Percentiles rank a stretch among this genome's conserved stretches.
Conservation (phyloP, 2,797 vertebrate species). For the Sebastes glaucus region DNA sequence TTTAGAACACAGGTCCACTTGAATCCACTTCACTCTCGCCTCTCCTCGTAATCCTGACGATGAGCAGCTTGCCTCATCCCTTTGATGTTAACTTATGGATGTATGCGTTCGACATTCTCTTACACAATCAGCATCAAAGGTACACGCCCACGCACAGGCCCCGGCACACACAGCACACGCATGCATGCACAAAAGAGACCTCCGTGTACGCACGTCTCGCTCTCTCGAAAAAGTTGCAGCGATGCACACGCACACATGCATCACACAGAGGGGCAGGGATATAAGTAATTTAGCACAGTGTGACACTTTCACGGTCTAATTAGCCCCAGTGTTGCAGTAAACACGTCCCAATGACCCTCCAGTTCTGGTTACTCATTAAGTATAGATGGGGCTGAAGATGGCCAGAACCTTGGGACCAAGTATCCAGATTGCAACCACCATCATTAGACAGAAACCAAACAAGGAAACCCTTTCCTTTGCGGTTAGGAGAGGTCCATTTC, state of each 20-base stretch:
- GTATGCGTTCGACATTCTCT: slow-evolving; percentile 50
- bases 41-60: neutral
- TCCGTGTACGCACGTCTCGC: neutral
- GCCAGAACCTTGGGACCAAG: slow-evolving; percentile 27
- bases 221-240: slow-evolving; percentile 14
- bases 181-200: slow-evolving; percentile 48
- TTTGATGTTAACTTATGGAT: slow-evolving; percentile 54
- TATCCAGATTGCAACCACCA: neutral
- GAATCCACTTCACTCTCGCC: neutral
- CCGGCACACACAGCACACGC: slow-evolving; percentile 42
- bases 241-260: slow-evolving; percentile 6
- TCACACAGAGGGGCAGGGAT: slow-evolving; percentile 40
- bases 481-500: neutral
- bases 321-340: slow-evolving; percentile 78
- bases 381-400: slow-evolving; percentile 61
- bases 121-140: slow-evolving; percentile 63
- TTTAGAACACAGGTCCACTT: slow-evolving; percentile 18
- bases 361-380: slow-evolving; percentile 75
- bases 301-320: slow-evolving; percentile 81
- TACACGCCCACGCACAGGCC: slow-evolving; percentile 46
- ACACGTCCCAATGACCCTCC: slow-evolving; percentile 72
- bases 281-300: slow-evolving; percentile 76
- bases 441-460: neutral
- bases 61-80: slow-evolving; percentile 21
- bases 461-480: neutral